Percentiles rank a stretch among this genome's conserved stretches.
Evolutionary conservation across 2,113 vertebrate species (phyloP).

Genomic region (Oncorhynchus gorbuscha): DNA sequence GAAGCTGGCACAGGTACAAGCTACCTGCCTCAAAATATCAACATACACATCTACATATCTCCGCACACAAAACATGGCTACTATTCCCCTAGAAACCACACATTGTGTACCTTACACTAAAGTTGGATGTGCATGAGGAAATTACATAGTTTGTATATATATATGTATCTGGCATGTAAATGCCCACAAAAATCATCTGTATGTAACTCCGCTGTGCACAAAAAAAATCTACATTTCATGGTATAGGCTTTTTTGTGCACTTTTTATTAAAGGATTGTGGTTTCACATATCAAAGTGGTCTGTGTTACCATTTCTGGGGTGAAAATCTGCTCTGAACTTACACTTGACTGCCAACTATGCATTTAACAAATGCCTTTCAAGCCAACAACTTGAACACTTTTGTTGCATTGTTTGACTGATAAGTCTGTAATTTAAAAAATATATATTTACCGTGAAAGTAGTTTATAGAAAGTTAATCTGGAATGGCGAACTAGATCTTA

Average conservation of each 20-base stretch:
- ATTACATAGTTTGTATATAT: not conserved
- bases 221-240: not conserved
- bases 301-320: slow-evolving; percentile 8
- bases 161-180: too few relatives aligned
- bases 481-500: not conserved
- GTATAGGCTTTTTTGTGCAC: too few relatives aligned
- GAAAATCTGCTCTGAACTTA: slow-evolving; percentile 1
- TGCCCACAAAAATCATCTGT: too few relatives aligned
- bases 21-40: not conserved
- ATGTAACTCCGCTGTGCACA: too few relatives aligned
- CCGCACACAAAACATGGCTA: not conserved
- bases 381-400: not conserved
- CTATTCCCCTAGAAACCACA: not conserved
- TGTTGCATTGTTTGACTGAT: slow-evolving; percentile 5
- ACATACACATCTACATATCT: not conserved
- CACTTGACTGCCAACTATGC: not conserved
- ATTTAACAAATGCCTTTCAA: slow-evolving; percentile 4
- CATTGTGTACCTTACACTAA: not conserved
- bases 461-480: slow-evolving; percentile 6
- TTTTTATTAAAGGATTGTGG: not conserved
- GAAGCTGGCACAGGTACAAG: slow-evolving; percentile 90
- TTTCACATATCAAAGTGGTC: slow-evolving; percentile 1
- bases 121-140: slow-evolving; percentile 3
- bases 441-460: not conserved
- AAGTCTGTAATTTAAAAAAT: not conserved